Evolutionary conservation across 2,113 vertebrate genomes (phyloP).

Genomic region (Columbina picui): DNA sequence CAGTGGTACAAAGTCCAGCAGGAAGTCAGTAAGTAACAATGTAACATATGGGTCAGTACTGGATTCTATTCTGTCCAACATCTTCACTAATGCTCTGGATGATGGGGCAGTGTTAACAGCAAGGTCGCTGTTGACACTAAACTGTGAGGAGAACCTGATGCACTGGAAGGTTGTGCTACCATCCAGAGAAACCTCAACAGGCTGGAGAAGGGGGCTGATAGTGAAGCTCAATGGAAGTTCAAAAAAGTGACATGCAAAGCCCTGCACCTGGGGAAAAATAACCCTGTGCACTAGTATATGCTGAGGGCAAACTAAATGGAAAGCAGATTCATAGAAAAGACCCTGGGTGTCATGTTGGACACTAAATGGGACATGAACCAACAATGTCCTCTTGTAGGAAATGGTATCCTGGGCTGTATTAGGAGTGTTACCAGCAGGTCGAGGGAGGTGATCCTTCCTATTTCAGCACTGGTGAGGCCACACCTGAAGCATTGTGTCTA

Average conservation of each 20-base stretch:
- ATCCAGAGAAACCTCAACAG: not conserved
- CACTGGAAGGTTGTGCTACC: not conserved
- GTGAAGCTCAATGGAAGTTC: not conserved
- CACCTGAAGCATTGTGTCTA: not conserved
- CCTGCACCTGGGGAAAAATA: not conserved
- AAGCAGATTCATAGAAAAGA: not conserved
- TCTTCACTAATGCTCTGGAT: not conserved
- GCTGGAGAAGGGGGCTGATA: not conserved
- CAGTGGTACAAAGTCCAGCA: not conserved
- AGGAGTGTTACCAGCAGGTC: not conserved
- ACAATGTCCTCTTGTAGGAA: not conserved
- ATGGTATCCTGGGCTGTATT: not conserved
- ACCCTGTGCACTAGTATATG: not conserved
- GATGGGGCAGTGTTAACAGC: not conserved
- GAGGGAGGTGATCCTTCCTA: not conserved
- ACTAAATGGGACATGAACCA: not conserved
- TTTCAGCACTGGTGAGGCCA: not conserved
- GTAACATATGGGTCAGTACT: not conserved
- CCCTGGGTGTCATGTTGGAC: not conserved
- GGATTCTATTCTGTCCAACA: rapidly evolving
- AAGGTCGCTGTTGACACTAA: not conserved
- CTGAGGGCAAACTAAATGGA: not conserved
- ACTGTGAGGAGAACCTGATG: not conserved
- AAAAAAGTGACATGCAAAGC: not conserved
- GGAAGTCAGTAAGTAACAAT: not conserved